Evolutionary conservation across 1,140 invertebrate genomes (phyloP), one percentile per base, ranked within the genome.

Genomic region (Agrilus planipennis): DNA sequence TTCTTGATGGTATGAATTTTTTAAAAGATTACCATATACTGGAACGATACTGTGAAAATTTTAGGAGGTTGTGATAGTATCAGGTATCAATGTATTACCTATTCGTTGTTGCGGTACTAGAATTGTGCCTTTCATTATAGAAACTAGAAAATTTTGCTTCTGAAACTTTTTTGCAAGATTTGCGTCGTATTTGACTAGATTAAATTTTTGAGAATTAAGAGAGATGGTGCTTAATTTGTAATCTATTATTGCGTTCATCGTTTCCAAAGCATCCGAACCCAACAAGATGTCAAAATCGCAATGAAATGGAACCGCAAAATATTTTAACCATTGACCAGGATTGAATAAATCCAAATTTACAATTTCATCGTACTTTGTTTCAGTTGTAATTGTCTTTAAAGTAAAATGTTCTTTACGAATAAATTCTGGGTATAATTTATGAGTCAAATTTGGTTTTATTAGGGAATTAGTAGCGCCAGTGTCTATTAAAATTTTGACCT

Each of bases 401-500:
- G n/a, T 29, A 29, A 29, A 29, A 29, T 29, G n/a, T 29, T 29
- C 27, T 2, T 29, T 29, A 12, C n/a, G 14, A 20, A 31, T 19
- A 14, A 31, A 31, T 21, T 40, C 20, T 19, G 11, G n/a, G 22
- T 31, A 40, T 21, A 31, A 31, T 21, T 21, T 30, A 15, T 19
- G 7, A 19, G 28, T 30, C 10, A 40, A 14, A 12, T 31, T 9
- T 2, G 28, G 39, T n/a, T 40, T 32, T 17, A 40, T 32, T 21
- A 22, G 22, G 2, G 28, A 31, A 31, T 21, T 15, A 6, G 28
- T 32, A 19, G 39, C 39, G 10, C 39, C 39, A 12, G 4, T 31
- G 21, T 40, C 28, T 27, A 39, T 31, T 31, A 40, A 40, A 32
- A 31, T 25, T 30, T 32, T 30, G 15, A 15, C 36, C 12, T 38